A percentile compares a stretch with the other conserved stretches of the same genome.
These are phyloP conservation scores for Rhopalosiphum nymphaeae DNA, from an alignment of 2,888 invertebrate genomes.

Conservation along the genomic window DNA sequence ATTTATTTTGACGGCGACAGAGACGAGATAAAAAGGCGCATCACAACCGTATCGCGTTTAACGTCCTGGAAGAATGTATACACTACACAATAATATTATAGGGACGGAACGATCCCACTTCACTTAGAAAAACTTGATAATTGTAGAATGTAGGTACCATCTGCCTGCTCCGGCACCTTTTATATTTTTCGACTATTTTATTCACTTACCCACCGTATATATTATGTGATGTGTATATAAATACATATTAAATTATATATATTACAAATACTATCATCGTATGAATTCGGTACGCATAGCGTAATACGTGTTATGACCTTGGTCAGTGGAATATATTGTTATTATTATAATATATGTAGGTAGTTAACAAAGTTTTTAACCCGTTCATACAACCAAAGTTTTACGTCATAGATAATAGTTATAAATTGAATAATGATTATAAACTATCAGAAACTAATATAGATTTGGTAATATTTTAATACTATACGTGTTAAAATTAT, in stretches of 20 bases:
- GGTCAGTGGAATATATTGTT: background rate
- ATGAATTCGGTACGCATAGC: background rate
- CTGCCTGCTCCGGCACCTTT: background rate
- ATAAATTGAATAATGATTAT: no score
- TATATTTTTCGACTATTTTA: background rate
- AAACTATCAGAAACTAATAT: no score
- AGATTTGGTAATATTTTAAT: no score
- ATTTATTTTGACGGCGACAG: background rate
- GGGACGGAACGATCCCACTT: background rate
- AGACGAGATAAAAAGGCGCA: background rate
- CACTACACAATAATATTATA: background rate
- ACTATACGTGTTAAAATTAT: no score
- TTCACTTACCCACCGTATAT: background rate
- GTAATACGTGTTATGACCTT: background rate
- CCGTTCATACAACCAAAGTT: no score
- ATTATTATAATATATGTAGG: background rate
- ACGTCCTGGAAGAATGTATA: constrained; percentile 17
- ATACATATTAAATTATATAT: background rate
- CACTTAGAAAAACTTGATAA: background rate
- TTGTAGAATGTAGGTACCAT: background rate
- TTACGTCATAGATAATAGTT: no score
- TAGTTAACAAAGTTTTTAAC: background rate
- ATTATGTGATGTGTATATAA: background rate
- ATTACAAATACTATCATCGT: background rate
- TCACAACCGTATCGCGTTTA: background rate